Base-by-base conservation (phyloP, 1,140 invertebrate genomes). In the Propsilocerus akamusi region DNA sequence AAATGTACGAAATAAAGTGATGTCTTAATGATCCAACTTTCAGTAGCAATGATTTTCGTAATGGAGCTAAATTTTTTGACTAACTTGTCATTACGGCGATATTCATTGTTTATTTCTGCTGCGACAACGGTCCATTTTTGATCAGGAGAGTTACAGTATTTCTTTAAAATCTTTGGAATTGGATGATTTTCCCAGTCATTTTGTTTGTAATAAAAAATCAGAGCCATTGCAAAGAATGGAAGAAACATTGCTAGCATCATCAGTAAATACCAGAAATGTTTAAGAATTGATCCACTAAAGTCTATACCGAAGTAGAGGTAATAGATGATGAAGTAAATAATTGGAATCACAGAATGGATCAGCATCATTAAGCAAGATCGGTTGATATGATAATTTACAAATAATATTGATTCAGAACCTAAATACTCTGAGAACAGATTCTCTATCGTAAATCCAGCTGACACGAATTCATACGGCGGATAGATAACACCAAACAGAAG, bases 21-120 rank as follows among this genome's bases (percentile, higher is more conserved):
- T 2, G 87, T 75, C 69, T 89, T 88, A 23, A 94, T 77, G n/a
- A 94, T 76, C 87, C 88, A 94, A 55, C 81, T 87, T 57, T 87
- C 79, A 1, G 86, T 91, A 5, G 80, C 82, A 54, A 90, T 72
- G 26, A 89, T 68, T 57, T 76, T 77, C 47, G 72, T 75, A 23
- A 85, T 70, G 4, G 77, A 73, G 61, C 75, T 83, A 46, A 77
- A 71, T 47, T 77, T 71, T 51, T 86, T 76, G 20, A 71, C 74
- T 51, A 87, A 76, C 67, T 88, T 89, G 57, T 87, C 80, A 53
- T 81, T 66, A 53, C 81, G 82, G 61, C 80, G 69, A 62, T 80
- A 90, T 65, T 92, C 87, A 47, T 66, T 71, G 63, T 89, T 83
- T 47, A 94, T 81, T 54, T 79, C 73, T 23, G 71, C 68, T 41